A percentile compares a stretch with the other conserved stretches of the same genome.
Conservation (phyloP, 2,113 vertebrate species). For the Nipponia nippon region DNA sequence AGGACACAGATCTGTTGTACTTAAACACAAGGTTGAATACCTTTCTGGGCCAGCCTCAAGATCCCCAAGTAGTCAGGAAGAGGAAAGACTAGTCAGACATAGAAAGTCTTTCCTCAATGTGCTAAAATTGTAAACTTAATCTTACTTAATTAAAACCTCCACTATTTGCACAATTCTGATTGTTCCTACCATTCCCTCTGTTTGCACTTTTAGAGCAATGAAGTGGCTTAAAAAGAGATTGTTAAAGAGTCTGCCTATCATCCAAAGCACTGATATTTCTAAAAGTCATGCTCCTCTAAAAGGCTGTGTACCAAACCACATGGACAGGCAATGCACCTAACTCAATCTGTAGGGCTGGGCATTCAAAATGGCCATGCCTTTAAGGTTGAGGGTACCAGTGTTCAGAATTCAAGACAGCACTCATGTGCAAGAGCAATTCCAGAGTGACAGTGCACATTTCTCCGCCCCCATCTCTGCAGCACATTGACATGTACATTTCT, state of each 20-base stretch:
- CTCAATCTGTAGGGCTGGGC: background rate
- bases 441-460: background rate
- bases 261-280: background rate
- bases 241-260: background rate
- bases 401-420: background rate
- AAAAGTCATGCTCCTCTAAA: background rate
- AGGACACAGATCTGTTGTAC: background rate
- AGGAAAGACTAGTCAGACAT: background rate
- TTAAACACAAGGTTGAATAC: background rate
- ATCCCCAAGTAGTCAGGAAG: background rate
- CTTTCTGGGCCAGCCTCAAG: background rate
- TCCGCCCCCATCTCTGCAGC: background rate
- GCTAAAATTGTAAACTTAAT: constrained; percentile 9
- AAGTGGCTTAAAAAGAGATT: background rate
- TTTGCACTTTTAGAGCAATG: background rate
- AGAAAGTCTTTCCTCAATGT: background rate
- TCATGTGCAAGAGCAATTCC: background rate
- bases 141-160: constrained; percentile 20
- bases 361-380: background rate
- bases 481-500: background rate
- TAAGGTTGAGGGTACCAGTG: background rate
- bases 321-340: accelerated
- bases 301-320: background rate
- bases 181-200: background rate
- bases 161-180: constrained; percentile 8